Base-by-base conservation (phyloP, 2,797 vertebrate genomes). In the Sphenopsis melanotis region DNA sequence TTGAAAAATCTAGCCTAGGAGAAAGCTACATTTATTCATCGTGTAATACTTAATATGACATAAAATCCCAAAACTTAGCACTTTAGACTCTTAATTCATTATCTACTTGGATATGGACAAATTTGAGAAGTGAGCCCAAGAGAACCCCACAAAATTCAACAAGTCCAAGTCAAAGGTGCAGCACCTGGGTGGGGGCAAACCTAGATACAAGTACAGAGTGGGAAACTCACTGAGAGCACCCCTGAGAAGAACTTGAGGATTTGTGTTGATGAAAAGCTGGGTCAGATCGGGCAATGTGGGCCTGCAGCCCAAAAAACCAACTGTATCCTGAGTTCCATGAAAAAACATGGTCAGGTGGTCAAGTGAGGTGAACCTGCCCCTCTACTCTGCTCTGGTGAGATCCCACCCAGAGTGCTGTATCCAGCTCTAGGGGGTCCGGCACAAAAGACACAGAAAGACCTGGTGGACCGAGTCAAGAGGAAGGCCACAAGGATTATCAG, bases 381-480 rank as follows among this genome's bases (percentile, higher is more conserved):
- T 52, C 55, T 47, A 13, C 34, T 14, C 37, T 46, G 39, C 59
- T 32, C 30, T 21, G 22, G 10, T 46, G 44, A 70, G 18, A 77
- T 23, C 29, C 18, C n/a, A 52, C 10, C 10, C 34, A 23, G 14
- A 64, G 17, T 16, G 10, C n/a, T 57, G 10, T 9, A 34, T 50
- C 29, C 29, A 63, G 27, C 32, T 36, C 49, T n/a, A 34, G 18
- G 5, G 15, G 20, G 11, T 26, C 24, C 39, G 46, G 52, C 65
- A 52, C 5, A 36, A 64, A 52, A 44, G 34, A 39, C 50, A 50
- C 5, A 26, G 44, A 36, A 57, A 36, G n/a, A 46, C 6, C 8
- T 26, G 6, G 1, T 12, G 3, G 15, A 77, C 17, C 0, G 1
- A 30, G 21, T 32, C 37, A 29, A 39, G 14, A 57, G 29, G n/a